phyloP scores from a whole-genome alignment of 2,888 invertebrate genomes.

The Cotesia congregata region DNA sequence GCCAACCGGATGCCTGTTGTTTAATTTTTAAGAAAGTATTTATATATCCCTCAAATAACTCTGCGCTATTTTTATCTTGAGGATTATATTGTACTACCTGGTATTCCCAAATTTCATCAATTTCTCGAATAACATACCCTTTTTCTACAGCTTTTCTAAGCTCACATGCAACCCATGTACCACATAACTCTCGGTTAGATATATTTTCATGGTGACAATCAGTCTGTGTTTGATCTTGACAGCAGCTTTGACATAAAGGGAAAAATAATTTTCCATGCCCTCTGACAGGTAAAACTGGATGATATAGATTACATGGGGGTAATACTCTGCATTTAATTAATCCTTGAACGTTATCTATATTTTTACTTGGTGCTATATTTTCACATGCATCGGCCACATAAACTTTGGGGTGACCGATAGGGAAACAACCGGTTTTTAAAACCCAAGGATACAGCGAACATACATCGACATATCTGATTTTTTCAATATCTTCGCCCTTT shows the following conservation, averaged over 20 bases:
- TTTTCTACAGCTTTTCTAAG: conserved; percentile 55
- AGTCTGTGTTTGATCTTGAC: conserved; percentile 47
- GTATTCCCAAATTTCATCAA: conserved; percentile 60
- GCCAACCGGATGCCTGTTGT: conserved; percentile 52
- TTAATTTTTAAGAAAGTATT: conserved; percentile 54
- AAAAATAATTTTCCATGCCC: conserved; percentile 58
- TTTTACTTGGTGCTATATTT: no score
- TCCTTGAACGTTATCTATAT: no score
- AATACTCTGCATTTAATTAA: no score
- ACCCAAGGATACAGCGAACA: no score
- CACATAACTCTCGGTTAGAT: conserved; percentile 47
- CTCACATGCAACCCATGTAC: conserved; percentile 63
- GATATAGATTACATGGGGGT: no score
- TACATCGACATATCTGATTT: conserved; percentile 38
- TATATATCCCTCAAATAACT: conserved; percentile 53
- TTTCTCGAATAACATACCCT: conserved; percentile 57
- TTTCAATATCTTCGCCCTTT: background rate
- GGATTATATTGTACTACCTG: conserved; percentile 47
- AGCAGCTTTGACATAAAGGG: conserved; percentile 58
- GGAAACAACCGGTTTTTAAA: no score
- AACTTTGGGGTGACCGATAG: no score
- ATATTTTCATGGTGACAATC: conserved; percentile 55
- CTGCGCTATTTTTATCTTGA: conserved; percentile 42
- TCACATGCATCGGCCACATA: no score
- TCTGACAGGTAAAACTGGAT: no score